These are phyloP conservation scores for Phortica variegata DNA, from an alignment of 1,140 invertebrate genomes.

Conservation along the genomic window DNA sequence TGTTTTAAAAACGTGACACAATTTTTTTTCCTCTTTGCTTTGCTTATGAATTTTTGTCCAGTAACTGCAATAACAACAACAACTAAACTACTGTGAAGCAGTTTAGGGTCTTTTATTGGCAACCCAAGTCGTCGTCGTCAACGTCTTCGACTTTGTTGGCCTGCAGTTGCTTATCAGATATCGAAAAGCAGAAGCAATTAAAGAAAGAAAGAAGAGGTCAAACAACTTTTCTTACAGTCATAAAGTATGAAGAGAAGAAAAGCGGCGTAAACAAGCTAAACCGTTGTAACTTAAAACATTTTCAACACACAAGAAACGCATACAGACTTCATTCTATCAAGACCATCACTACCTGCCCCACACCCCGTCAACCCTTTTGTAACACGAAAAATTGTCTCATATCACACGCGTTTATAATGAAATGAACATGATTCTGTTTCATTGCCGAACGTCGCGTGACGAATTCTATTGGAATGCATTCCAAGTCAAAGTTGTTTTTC, in stretches of 20 bases:
- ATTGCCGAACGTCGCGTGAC: slow-evolving; percentile 25
- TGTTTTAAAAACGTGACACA: slow-evolving; percentile 40
- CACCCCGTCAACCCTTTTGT: background rate
- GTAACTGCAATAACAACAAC: too few species aligned
- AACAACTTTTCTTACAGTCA: slow-evolving; percentile 42
- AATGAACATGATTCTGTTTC: slow-evolving; percentile 26
- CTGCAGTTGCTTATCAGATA: slow-evolving; percentile 44
- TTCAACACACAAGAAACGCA: too few species aligned
- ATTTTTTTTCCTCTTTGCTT: slow-evolving; percentile 40
- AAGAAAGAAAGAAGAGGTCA: slow-evolving; percentile 41
- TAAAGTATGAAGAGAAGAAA: too few species aligned
- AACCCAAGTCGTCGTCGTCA: slow-evolving; percentile 31
- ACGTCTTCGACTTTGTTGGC: slow-evolving; percentile 33
- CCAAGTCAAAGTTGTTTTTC: too few species aligned
- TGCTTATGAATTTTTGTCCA: slow-evolving; percentile 13
- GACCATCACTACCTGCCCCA: background rate
- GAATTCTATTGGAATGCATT: slow-evolving; percentile 46
- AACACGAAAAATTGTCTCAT: slow-evolving; percentile 39
- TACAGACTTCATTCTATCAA: too few species aligned
- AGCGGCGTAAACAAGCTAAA: too few species aligned
- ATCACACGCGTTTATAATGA: slow-evolving; percentile 29
- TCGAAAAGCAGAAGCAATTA: slow-evolving; percentile 17
- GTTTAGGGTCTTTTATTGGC: slow-evolving; percentile 40
- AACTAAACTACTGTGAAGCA: slow-evolving; percentile 11
- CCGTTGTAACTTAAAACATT: background rate